Percentiles rank a stretch among this genome's conserved stretches.
Conservation (phyloP, 2,888 invertebrate genomes). For the Adineta ricciae region DNA sequence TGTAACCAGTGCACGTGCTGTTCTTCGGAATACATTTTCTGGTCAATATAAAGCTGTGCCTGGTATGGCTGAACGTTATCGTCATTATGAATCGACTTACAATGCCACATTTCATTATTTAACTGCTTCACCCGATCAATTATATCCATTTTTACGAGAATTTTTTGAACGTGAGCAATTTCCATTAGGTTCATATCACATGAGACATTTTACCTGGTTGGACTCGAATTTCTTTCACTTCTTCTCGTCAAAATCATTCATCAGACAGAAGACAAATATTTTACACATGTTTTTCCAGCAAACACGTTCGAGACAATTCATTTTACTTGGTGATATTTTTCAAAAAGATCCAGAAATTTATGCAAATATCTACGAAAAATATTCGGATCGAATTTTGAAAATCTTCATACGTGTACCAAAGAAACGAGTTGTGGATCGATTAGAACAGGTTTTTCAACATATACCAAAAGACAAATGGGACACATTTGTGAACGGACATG, state of each 20-base stretch:
- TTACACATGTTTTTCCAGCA: background rate
- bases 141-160: constrained; percentile 19
- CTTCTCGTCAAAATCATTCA: background rate
- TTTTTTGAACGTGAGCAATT: background rate
- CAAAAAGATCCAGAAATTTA: constrained; percentile 19
- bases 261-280: background rate
- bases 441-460: background rate
- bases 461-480: background rate
- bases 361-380: background rate
- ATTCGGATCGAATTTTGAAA: background rate
- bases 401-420: background rate
- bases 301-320: background rate
- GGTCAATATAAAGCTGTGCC: background rate
- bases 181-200: background rate
- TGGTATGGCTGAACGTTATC: background rate
- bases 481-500: too few relatives aligned
- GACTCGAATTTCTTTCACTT: background rate
- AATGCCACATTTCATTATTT: constrained; percentile 12
- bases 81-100: background rate
- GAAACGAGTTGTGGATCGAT: background rate
- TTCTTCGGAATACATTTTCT: background rate
- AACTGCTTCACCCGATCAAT: constrained; percentile 6
- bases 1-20: background rate
- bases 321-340: constrained; percentile 7
- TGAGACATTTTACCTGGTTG: constrained; percentile 1